These are phyloP conservation scores for Ahaetulla prasina DNA, from an alignment of 2,113 vertebrate genomes.

Conservation along the genomic window DNA sequence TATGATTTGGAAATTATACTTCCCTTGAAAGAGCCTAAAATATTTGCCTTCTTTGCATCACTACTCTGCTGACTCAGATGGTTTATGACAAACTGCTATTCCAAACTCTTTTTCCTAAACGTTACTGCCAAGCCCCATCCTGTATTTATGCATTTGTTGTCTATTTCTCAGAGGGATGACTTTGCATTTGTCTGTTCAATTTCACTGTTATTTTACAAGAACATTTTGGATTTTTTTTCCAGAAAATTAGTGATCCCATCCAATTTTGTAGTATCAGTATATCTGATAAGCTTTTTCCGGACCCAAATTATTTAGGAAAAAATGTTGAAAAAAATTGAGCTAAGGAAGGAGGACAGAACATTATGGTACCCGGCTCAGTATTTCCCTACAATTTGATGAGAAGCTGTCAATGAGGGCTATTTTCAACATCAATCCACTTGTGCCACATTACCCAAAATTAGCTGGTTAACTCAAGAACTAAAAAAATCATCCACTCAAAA, in stretches of 20 bases:
- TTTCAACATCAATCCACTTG: background rate
- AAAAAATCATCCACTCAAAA: background rate
- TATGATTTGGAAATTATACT: background rate
- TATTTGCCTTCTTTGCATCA: background rate
- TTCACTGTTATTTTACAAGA: background rate
- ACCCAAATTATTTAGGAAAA: background rate
- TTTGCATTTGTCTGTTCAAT: background rate
- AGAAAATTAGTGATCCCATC: background rate
- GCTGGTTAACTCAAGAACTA: background rate
- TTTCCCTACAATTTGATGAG: background rate
- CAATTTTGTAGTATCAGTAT: background rate
- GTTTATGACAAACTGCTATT: background rate
- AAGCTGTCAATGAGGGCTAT: background rate
- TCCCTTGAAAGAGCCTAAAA: background rate
- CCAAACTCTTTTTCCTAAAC: background rate
- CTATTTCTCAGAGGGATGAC: background rate
- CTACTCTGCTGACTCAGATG: background rate
- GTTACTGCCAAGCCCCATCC: background rate
- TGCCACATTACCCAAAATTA: background rate
- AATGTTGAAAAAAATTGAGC: background rate
- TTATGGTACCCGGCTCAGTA: background rate
- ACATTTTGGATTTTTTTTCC: background rate
- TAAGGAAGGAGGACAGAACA: background rate
- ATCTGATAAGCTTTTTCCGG: background rate
- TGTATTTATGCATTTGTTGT: background rate